A percentile compares a stretch with the other conserved stretches of the same genome.
Conservation (phyloP, 2,888 invertebrate genomes). For the Aporophyla nigra region DNA sequence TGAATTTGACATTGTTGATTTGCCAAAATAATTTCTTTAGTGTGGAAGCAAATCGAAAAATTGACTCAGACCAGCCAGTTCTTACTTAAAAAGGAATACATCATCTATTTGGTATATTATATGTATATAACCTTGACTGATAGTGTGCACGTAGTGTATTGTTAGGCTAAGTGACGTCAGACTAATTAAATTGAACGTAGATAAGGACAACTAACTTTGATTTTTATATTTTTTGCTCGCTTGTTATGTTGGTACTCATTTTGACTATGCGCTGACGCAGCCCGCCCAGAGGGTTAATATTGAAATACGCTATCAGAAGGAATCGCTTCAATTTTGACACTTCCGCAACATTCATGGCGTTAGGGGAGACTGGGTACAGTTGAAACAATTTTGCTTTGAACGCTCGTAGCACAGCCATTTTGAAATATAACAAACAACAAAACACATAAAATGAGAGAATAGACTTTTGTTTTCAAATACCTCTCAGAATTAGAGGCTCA, state of each 20-base stretch:
- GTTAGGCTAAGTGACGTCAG: constrained; percentile 6
- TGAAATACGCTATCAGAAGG: no score
- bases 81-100: background rate
- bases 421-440: no score
- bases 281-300: background rate
- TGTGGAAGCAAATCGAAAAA: background rate
- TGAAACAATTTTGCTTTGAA: no score
- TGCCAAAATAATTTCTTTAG: constrained; percentile 4
- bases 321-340: no score
- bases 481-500: no score
- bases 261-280: background rate
- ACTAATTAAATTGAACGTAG: constrained; percentile 21
- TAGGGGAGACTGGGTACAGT: no score
- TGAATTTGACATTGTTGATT: constrained; percentile 6
- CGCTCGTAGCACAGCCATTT: no score
- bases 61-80: background rate
- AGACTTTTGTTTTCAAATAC: no score
- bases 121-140: constrained; percentile 6
- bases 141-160: background rate
- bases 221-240: background rate
- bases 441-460: no score
- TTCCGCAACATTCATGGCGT: no score
- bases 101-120: background rate
- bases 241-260: background rate
- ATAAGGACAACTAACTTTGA: constrained; percentile 9